These are phyloP conservation scores for Menidia menidia DNA, from an alignment of 2,797 vertebrate genomes.

Conservation along the genomic window DNA sequence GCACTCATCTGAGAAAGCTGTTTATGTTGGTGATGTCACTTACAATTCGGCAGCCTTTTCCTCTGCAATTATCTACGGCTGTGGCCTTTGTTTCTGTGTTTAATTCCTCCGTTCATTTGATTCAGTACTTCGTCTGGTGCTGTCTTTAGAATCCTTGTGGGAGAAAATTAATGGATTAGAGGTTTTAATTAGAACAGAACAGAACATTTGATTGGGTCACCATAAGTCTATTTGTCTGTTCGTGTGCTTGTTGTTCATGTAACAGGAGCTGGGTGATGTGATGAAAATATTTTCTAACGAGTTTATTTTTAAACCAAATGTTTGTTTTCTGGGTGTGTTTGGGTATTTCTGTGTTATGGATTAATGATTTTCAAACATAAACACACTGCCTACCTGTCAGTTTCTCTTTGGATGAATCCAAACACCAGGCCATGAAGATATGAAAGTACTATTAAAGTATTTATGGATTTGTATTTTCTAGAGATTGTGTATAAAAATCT, in stretches of 20 bases:
- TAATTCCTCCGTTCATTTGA: constrained; percentile 71
- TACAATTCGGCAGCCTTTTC: constrained; percentile 52
- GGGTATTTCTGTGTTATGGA: too few relatives aligned
- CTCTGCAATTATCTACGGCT: constrained; percentile 61
- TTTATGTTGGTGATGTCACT: constrained; percentile 66
- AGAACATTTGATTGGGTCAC: constrained; percentile 54
- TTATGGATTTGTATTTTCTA: too few relatives aligned
- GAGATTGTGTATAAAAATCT: too few relatives aligned
- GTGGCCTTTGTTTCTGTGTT: constrained; percentile 65
- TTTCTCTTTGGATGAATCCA: too few relatives aligned
- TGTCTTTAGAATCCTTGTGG: constrained; percentile 44
- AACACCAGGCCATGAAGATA: too few relatives aligned
- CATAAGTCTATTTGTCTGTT: constrained; percentile 37
- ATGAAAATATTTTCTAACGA: background rate
- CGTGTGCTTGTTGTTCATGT: constrained; percentile 7
- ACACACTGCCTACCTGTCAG: too few relatives aligned
- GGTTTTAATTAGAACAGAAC: constrained; percentile 72
- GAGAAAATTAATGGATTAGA: constrained; percentile 65
- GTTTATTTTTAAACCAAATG: too few relatives aligned
- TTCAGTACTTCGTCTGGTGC: constrained; percentile 57
- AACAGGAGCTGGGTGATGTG: background rate
- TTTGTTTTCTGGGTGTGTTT: too few relatives aligned
- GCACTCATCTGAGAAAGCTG: constrained; percentile 52
- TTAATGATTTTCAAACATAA: too few relatives aligned
- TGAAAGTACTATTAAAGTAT: too few relatives aligned